Percentiles rank a stretch among this genome's conserved stretches.
phyloP scores from a whole-genome alignment of 2,113 vertebrate species.

The Mesembrinibis cayennensis region DNA sequence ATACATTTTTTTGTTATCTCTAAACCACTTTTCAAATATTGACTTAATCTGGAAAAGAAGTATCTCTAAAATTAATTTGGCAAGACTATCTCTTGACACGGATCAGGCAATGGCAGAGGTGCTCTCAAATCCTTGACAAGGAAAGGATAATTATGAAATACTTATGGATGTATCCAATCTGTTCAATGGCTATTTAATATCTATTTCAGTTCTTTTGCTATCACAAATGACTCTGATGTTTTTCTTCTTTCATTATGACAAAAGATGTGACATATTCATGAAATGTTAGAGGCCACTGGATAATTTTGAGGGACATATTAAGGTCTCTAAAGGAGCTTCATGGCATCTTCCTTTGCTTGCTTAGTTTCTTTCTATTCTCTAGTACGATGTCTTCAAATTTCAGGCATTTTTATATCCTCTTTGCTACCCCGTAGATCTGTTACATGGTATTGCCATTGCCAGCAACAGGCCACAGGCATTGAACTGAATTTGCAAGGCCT shows the following conservation, averaged over 20 bases:
- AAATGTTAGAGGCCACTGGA: neutral
- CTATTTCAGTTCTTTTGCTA: neutral
- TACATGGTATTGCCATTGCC: neutral
- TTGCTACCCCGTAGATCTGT: neutral
- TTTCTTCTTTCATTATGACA: neutral
- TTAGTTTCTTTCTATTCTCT: neutral
- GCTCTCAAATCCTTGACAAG: neutral
- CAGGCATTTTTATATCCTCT: neutral
- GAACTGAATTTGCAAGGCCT: neutral
- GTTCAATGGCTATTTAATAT: neutral
- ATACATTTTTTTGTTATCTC: neutral
- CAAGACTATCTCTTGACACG: neutral
- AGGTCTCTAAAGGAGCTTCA: neutral
- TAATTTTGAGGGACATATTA: neutral
- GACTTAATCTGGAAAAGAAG: neutral
- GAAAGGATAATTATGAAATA: neutral
- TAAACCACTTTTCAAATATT: neutral
- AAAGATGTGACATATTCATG: neutral
- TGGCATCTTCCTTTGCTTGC: neutral
- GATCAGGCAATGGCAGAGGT: neutral
- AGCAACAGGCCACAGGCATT: neutral
- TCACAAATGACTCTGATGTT: neutral
- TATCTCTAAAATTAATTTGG: neutral
- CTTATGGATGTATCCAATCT: neutral
- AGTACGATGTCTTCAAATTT: neutral